These are phyloP conservation scores for Tinea pellionella DNA, from an alignment of 2,888 invertebrate genomes.

Conservation along the genomic window DNA sequence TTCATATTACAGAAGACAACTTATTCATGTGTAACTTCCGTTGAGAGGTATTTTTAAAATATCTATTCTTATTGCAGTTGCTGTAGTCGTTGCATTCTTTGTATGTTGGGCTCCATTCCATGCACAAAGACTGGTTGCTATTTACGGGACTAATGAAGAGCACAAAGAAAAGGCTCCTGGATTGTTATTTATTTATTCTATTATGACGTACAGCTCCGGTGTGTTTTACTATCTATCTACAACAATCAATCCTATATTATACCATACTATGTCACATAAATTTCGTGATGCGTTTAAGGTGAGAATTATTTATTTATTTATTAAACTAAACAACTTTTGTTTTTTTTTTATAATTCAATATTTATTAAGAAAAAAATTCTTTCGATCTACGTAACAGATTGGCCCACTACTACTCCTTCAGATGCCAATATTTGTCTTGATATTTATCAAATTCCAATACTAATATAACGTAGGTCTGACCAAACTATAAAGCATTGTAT, in stretches of 20 bases:
- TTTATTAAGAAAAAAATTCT: too few species aligned
- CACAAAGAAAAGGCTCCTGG: slow-evolving; percentile 46
- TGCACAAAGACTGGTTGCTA: slow-evolving; percentile 86
- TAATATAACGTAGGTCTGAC: too few species aligned
- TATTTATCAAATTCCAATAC: too few species aligned
- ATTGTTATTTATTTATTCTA: slow-evolving; percentile 71
- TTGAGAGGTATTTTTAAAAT: too few species aligned
- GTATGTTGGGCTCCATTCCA: slow-evolving; percentile 95
- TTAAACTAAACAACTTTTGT: not conserved
- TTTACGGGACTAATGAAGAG: slow-evolving; percentile 72
- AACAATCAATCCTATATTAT: slow-evolving; percentile 92
- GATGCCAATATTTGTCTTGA: too few species aligned
- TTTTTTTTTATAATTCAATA: too few species aligned
- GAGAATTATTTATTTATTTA: slow-evolving; percentile 21
- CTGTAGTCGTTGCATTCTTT: slow-evolving; percentile 91
- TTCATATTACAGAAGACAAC: too few species aligned
- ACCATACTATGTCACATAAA: slow-evolving; percentile 95
- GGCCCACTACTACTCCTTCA: too few species aligned
- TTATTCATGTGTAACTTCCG: too few species aligned
- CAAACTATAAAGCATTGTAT: too few species aligned
- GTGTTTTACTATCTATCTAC: slow-evolving; percentile 93
- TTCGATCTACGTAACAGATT: too few species aligned
- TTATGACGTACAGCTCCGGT: slow-evolving; percentile 86
- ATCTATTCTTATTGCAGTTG: slow-evolving; percentile 69
- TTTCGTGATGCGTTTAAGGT: slow-evolving; percentile 95